Evolutionary conservation across 2,888 invertebrate genomes (phyloP), one percentile per base, ranked within the genome.

Genomic region (Pandemis cinnamomeana): DNA sequence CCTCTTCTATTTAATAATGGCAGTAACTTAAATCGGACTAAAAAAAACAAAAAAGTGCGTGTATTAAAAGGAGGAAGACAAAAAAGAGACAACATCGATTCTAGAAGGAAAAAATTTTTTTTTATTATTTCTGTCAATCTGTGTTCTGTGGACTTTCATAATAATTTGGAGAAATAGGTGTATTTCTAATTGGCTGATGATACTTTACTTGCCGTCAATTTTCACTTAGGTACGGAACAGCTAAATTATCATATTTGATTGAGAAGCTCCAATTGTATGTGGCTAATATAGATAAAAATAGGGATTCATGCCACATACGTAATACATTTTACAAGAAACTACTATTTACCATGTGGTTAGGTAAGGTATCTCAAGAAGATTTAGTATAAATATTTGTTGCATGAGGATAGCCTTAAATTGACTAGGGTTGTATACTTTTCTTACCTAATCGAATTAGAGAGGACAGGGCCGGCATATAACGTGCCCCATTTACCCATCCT

Each of bases 371-470:
- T 48, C 48, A 36, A 64, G 64, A 4, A 36, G 4, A 48, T 20
- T 27, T 27, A 48, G 64, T 8, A 36, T 36, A n/a, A n/a, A n/a
- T 69, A 64, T 73, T 68, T 73, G 60, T 60, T 73, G 60, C 46
- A 71, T 36, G 71, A 55, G 62, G 46, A 74, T 71, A 70, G 61
- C 70, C 74, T 66, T 74, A 71, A 74, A 74, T 74, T 61, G 70
- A 55, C 46, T 55, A 70, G 74, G 74, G 74, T 67, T 74, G 74
- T 74, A 74, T 74, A 71, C 67, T 74, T 74, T 74, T 74, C 74
- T 74, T 71, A 74, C 74, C 74, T 74, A 74, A 74, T 74, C 70
- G 70, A 74, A 74, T 74, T 74, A 74, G 70, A 71, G 62, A 70
- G 70, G 74, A 74, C 74, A 67, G 67, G 74, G 41, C 70, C 61